Percentiles rank a stretch among this genome's conserved stretches.
phyloP scores from a whole-genome alignment of 2,888 invertebrate species.

The Pterobdella sp. region DNA sequence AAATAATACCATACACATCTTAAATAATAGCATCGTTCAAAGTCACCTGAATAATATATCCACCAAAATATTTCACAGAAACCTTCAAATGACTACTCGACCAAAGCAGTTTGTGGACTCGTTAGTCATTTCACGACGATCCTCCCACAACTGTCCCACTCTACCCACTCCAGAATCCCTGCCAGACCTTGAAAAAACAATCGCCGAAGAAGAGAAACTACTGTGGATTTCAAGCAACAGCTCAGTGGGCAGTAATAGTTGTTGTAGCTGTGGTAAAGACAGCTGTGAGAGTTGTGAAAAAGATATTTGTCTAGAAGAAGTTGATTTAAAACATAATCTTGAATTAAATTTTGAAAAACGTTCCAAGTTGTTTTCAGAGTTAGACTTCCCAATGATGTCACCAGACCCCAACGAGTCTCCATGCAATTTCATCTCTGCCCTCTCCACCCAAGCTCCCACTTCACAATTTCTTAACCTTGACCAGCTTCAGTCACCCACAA shows the following conservation, averaged over 20 bases:
- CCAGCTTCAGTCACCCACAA: conserved; percentile 9
- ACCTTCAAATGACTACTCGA: conserved; percentile 2
- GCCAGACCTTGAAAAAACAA: conserved; percentile 23
- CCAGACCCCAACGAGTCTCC: conserved; percentile 6
- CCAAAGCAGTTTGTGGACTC: neutral
- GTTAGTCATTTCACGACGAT: neutral
- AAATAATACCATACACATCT: too few relatives aligned
- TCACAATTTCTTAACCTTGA: conserved; percentile 1
- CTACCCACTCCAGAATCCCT: conserved; percentile 26
- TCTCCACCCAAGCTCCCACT: neutral
- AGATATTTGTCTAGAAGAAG: neutral
- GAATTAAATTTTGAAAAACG: conserved; percentile 4
- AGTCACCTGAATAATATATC: too few relatives aligned
- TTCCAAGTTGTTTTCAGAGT: conserved; percentile 1
- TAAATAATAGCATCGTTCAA: too few relatives aligned
- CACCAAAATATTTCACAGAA: neutral
- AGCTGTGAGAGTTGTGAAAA: neutral
- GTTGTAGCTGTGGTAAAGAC: neutral
- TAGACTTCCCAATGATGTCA: conserved; percentile 2
- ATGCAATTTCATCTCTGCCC: neutral
- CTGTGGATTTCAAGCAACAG: neutral
- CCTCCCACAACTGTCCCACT: conserved; percentile 11
- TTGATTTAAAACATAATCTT: neutral
- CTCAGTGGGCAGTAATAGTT: neutral
- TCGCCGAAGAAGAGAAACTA: conserved; percentile 8